Percentiles rank a stretch among this genome's conserved stretches.
Conservation (phyloP, 2,797 vertebrate species). For the Cynodonichthys magdalenae region DNA sequence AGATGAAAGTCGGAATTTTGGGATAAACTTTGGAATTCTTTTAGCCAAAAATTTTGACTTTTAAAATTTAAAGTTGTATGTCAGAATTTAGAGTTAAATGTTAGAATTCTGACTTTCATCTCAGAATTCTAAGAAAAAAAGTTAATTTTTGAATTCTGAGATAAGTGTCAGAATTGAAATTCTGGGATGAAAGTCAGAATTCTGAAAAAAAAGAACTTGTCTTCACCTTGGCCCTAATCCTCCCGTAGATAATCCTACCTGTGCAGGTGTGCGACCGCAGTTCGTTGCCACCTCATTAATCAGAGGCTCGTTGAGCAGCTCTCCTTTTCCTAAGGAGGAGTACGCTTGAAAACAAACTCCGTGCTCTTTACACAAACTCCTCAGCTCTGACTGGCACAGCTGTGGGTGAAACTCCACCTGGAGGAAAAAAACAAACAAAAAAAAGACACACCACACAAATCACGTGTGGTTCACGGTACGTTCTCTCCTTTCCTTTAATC, state of each 20-base stretch:
- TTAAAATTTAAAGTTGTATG: no score
- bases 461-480: neutral
- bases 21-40: no score
- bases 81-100: no score
- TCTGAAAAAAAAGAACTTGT: no score
- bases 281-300: constrained; percentile 73
- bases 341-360: constrained; percentile 86
- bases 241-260: constrained; percentile 70
- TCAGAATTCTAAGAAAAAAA: no score
- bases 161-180: no score
- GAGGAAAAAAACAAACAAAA: neutral
- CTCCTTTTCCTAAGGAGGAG: constrained; percentile 82
- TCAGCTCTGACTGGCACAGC: constrained; percentile 77
- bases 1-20: no score
- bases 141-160: no score
- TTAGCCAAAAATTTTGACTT: no score
- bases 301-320: constrained; percentile 69
- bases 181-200: no score
- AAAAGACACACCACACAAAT: neutral
- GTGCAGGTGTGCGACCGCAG: constrained; percentile 72
- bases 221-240: no score
- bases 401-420: constrained; percentile 87
- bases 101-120: no score
- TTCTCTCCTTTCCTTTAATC: neutral
- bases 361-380: constrained; percentile 72